Percentiles rank a stretch among this genome's conserved stretches.
Evolutionary conservation across 2,888 invertebrate genomes (phyloP).

Genomic region (Drosophila paracracens): DNA sequence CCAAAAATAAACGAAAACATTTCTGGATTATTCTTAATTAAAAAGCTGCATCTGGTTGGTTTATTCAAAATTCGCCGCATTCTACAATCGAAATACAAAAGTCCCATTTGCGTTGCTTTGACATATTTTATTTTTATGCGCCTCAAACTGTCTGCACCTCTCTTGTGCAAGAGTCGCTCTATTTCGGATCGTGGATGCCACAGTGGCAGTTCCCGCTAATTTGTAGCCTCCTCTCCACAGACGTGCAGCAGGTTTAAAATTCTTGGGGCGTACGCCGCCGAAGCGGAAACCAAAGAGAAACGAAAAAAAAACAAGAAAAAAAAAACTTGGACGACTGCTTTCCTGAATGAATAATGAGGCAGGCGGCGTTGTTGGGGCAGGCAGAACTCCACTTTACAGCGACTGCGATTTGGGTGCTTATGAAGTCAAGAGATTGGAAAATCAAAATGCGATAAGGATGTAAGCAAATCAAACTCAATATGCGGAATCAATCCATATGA

Average conservation of each 20-base stretch:
- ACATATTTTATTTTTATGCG: constrained; percentile 67
- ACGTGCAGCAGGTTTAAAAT: constrained; percentile 58
- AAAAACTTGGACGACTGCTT: constrained; percentile 58
- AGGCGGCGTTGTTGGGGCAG: constrained; percentile 49
- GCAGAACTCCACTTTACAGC: constrained; percentile 17
- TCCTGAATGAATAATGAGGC: constrained; percentile 75
- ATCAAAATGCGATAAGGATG: not conserved
- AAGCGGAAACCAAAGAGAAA: constrained; percentile 64
- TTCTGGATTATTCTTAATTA: constrained; percentile 10
- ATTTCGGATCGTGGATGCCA: constrained; percentile 56
- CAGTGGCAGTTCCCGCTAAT: constrained; percentile 75
- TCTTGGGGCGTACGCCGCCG: constrained; percentile 54
- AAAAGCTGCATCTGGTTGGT: constrained; percentile 14
- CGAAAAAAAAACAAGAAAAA: constrained; percentile 21
- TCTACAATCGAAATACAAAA: constrained; percentile 35
- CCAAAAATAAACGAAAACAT: constrained; percentile 3
- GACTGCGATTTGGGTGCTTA: not conserved
- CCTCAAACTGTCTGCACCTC: constrained; percentile 58
- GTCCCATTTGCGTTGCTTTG: constrained; percentile 57
- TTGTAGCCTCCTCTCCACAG: constrained; percentile 54
- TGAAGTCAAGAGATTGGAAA: not conserved
- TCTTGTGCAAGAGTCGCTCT: constrained; percentile 36
- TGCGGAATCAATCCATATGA: not conserved
- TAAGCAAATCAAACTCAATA: not conserved
- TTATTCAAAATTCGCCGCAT: constrained; percentile 23